phyloP scores from a whole-genome alignment of 2,797 vertebrate species.

The Toxotes lorentzi region DNA sequence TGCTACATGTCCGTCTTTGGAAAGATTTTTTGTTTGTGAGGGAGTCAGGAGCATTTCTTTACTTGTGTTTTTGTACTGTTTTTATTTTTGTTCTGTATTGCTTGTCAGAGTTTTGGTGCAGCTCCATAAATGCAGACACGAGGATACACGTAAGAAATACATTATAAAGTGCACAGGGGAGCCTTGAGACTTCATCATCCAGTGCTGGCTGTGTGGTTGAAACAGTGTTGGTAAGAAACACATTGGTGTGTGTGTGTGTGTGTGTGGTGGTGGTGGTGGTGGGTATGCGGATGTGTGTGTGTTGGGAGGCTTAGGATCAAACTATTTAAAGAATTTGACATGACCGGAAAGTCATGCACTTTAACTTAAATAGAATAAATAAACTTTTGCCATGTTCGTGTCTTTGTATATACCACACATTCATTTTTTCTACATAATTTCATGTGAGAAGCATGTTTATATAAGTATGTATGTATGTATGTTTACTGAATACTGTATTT shows the following conservation, averaged over 20 bases:
- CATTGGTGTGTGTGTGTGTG: neutral
- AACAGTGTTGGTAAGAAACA: too few relatives aligned
- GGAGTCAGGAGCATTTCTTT: neutral
- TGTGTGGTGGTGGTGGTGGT: too few relatives aligned
- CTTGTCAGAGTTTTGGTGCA: neutral
- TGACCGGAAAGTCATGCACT: neutral
- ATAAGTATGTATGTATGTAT: neutral
- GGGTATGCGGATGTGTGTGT: neutral
- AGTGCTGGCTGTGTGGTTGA: too few relatives aligned
- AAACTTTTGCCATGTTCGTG: slow-evolving; percentile 57
- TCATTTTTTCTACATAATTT: too few relatives aligned
- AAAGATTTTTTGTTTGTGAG: neutral
- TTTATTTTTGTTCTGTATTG: neutral
- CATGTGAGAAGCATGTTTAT: too few relatives aligned
- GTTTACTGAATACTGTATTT: slow-evolving; percentile 7
- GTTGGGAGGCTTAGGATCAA: neutral
- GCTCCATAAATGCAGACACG: neutral
- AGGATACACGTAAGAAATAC: neutral
- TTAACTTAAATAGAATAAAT: slow-evolving; percentile 15
- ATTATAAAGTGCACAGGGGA: neutral
- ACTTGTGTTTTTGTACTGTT: neutral
- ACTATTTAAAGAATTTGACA: neutral
- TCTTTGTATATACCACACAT: slow-evolving; percentile 31
- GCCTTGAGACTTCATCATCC: neutral
- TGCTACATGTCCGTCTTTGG: slow-evolving; percentile 46